Conservation (phyloP, 2,888 invertebrate genomes). For the Teleogryllus oceanicus region DNA sequence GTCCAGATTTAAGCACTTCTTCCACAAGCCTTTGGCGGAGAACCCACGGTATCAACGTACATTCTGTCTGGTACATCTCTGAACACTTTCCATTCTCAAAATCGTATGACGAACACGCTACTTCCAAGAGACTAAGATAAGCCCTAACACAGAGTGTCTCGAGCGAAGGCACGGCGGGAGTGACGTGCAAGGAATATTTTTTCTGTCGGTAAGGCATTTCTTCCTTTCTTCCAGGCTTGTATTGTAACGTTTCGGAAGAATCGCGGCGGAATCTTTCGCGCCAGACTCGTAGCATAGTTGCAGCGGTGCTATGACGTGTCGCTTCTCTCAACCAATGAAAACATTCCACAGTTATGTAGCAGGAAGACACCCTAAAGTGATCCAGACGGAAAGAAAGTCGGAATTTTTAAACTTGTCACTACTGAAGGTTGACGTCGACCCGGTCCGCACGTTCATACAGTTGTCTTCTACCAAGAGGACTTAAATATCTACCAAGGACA, state of each 20-base stretch:
- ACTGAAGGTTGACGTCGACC: too few relatives aligned
- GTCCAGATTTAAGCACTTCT: conserved; percentile 33
- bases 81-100: conserved; percentile 19
- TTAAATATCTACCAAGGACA: background rate
- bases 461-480: background rate
- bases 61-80: conserved; percentile 25
- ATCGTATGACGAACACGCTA: conserved; percentile 26
- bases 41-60: conserved; percentile 32
- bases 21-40: conserved; percentile 36
- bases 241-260: too few relatives aligned
- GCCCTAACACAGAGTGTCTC: conserved; percentile 31
- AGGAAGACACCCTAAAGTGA: background rate
- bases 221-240: too few relatives aligned
- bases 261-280: too few relatives aligned
- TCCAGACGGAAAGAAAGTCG: background rate
- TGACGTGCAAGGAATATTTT: too few relatives aligned
- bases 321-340: background rate
- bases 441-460: background rate
- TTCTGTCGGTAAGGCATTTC: too few relatives aligned
- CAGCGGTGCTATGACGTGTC: background rate
- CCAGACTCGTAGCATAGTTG: too few relatives aligned
- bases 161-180: conserved; percentile 19
- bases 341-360: background rate
- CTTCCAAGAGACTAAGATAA: conserved; percentile 30
- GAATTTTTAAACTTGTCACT: background rate